phyloP scores from a whole-genome alignment of 2,797 vertebrate species.

The Enteromius unitaeniatus region DNA sequence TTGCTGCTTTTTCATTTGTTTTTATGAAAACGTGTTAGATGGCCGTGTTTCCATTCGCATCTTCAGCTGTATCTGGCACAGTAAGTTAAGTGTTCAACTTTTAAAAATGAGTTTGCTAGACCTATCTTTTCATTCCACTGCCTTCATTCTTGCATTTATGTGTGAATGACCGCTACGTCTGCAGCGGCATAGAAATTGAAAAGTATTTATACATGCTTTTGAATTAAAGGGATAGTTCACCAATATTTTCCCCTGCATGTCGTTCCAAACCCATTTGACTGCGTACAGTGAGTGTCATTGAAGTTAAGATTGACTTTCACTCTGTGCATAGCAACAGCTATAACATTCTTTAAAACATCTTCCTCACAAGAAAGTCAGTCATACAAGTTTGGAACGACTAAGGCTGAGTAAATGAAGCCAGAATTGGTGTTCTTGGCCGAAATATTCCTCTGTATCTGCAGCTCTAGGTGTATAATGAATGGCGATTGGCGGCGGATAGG shows the following conservation, averaged over 20 bases:
- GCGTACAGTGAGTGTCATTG: neutral
- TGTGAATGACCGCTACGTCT: neutral
- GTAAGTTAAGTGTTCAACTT: neutral
- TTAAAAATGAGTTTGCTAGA: neutral
- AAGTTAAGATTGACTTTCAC: neutral
- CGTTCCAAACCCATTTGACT: neutral
- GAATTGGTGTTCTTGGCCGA: neutral
- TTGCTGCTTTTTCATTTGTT: neutral
- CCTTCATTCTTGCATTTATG: neutral
- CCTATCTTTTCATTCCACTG: neutral
- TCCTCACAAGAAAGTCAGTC: neutral
- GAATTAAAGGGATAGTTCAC: neutral
- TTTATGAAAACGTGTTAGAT: neutral
- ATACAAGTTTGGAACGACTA: neutral
- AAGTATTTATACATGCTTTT: neutral
- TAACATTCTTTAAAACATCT: neutral
- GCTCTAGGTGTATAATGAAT: constrained; percentile 57
- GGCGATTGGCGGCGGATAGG: constrained; percentile 59
- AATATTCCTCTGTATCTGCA: constrained; percentile 62
- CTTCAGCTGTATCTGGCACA: neutral
- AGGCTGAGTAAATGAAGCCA: constrained; percentile 2
- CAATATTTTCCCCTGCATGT: neutral
- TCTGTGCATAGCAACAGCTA: neutral
- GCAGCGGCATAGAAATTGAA: neutral
- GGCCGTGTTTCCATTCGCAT: neutral